Conservation (phyloP, 2,797 vertebrate genomes). For the Onychomys arenicola region DNA sequence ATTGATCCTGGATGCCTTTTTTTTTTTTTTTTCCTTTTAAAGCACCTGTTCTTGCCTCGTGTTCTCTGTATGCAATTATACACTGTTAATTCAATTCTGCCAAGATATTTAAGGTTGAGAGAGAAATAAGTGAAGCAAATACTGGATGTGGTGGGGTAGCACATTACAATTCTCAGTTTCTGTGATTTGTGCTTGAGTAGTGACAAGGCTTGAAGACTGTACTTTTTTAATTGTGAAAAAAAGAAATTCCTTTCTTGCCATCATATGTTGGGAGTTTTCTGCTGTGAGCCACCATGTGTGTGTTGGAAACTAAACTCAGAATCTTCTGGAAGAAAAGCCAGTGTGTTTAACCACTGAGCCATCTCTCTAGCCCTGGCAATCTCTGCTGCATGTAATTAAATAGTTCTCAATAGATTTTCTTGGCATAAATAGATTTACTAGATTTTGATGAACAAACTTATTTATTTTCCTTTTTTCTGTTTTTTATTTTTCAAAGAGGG, state of each 20-base stretch:
- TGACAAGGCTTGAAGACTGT: background rate
- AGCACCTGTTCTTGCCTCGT: background rate
- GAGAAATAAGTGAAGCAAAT: slow-evolving; percentile 2
- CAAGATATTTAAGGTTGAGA: background rate
- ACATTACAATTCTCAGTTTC: slow-evolving; percentile 7
- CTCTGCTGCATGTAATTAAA: background rate
- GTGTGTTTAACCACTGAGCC: background rate
- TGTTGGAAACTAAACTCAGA: background rate
- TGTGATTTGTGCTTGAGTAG: slow-evolving; percentile 29
- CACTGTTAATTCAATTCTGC: background rate
- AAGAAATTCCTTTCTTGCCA: background rate
- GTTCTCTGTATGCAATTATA: background rate
- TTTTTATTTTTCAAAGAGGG: too few relatives aligned
- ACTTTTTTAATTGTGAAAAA: slow-evolving; percentile 12
- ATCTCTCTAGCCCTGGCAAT: background rate
- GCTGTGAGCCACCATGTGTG: background rate
- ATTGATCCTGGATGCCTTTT: background rate
- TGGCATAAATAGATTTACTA: slow-evolving; percentile 53
- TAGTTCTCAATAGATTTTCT: slow-evolving; percentile 53
- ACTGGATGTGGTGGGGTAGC: background rate
- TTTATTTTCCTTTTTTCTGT: background rate
- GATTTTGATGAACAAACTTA: slow-evolving; percentile 37
- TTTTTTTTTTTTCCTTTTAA: background rate
- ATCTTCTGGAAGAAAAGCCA: background rate
- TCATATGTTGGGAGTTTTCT: slow-evolving; percentile 31